A percentile compares a stretch with the other conserved stretches of the same genome.
These are phyloP conservation scores for Phalangium opilio DNA, from an alignment of 2,888 invertebrate genomes.

Conservation along the genomic window DNA sequence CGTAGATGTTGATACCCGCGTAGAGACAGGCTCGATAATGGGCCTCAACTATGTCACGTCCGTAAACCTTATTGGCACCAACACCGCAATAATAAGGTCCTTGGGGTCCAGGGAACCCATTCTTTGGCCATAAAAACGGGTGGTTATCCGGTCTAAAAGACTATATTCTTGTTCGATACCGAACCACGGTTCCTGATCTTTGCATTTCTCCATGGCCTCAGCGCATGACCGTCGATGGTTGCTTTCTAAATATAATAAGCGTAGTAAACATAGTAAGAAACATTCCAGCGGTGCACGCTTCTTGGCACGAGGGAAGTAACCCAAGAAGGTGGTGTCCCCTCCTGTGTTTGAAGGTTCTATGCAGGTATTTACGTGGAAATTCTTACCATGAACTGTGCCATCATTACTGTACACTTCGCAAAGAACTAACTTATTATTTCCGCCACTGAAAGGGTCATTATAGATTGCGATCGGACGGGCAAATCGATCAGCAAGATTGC, in stretches of 20 bases:
- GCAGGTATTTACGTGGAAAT: too few species aligned
- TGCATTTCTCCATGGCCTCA: conserved; percentile 34
- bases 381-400: conserved; percentile 36
- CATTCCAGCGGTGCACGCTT: not conserved
- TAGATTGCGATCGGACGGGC: conserved; percentile 36
- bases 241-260: too few species aligned
- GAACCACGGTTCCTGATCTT: conserved; percentile 36
- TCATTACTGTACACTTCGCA: conserved; percentile 54
- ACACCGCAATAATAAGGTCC: conserved; percentile 98
- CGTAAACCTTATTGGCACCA: conserved; percentile 86
- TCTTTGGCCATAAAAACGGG: conserved; percentile 85
- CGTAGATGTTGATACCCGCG: conserved; percentile 80
- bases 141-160: conserved; percentile 41
- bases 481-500: conserved; percentile 54
- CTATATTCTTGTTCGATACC: conserved; percentile 42
- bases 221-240: conserved; percentile 35
- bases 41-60: conserved; percentile 87
- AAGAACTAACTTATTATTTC: conserved; percentile 34
- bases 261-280: conserved; percentile 1
- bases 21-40: conserved; percentile 89
- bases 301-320: too few species aligned
- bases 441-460: conserved; percentile 36
- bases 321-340: too few species aligned
- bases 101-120: conserved; percentile 85
- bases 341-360: too few species aligned